Conservation (phyloP, 2,797 vertebrate genomes). For the Sciurus vulgaris region DNA sequence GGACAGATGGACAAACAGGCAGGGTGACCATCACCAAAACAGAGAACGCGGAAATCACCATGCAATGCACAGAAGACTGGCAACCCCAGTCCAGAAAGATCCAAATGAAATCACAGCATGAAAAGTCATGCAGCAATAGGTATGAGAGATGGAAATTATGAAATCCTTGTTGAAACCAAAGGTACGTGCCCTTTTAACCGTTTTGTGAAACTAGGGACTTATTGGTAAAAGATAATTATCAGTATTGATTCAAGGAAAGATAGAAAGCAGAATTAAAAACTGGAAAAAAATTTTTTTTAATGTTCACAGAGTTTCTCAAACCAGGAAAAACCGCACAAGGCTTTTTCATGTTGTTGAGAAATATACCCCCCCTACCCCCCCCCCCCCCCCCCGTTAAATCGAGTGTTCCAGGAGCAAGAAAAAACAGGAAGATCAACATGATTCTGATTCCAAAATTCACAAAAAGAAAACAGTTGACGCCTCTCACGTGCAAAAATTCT, state of each 20-base stretch:
- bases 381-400: neutral
- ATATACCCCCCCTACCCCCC: neutral
- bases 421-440: neutral
- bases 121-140: neutral
- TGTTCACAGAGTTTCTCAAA: neutral
- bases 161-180: neutral
- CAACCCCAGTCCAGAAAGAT: neutral
- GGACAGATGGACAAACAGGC: neutral
- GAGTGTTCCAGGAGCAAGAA: neutral
- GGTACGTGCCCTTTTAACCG: neutral
- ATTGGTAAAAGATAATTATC: neutral
- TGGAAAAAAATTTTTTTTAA: neutral
- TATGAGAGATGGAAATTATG: neutral
- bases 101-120: neutral
- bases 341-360: slow-evolving; percentile 27
- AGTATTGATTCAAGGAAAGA: neutral
- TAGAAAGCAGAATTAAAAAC: neutral
- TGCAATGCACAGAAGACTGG: neutral
- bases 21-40: neutral
- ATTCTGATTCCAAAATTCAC: neutral
- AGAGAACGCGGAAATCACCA: neutral
- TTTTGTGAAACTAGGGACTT: neutral
- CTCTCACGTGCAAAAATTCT: neutral
- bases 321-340: neutral
- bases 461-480: neutral